Percentiles rank a stretch among this genome's conserved stretches.
Conservation (phyloP, 53 echinoderm and acorn worm species). For the Henricia sp. region DNA sequence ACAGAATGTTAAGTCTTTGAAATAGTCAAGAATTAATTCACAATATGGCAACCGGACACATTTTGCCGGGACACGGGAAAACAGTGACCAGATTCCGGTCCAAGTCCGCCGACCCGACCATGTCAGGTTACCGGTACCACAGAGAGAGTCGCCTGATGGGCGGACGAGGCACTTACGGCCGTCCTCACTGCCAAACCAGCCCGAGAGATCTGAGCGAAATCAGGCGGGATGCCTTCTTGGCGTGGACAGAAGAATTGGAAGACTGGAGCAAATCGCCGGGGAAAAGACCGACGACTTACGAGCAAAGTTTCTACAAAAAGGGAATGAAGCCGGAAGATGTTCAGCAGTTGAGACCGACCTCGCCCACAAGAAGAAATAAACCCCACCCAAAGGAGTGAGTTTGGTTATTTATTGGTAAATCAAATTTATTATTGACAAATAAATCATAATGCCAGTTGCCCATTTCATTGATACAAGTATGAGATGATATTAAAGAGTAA, state of each 20-base stretch:
- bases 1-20: too few species aligned
- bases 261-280: slow-evolving; percentile 88
- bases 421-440: not conserved
- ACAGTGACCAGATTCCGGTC: slow-evolving; percentile 81
- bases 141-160: slow-evolving; percentile 44
- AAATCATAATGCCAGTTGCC: not conserved
- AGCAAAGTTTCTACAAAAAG: slow-evolving; percentile 84
- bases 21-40: too few species aligned
- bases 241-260: slow-evolving; percentile 84
- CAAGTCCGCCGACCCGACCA: slow-evolving; percentile 92
- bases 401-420: not conserved
- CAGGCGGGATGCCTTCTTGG: slow-evolving; percentile 67
- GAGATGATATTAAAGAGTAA: too few species aligned
- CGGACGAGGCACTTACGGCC: slow-evolving; percentile 20
- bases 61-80: slow-evolving; percentile 84
- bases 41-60: slow-evolving; percentile 98
- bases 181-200: slow-evolving; percentile 14
- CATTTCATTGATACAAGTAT: too few species aligned
- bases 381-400: slow-evolving; percentile 97
- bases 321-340: slow-evolving; percentile 55
- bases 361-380: slow-evolving; percentile 92
- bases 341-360: slow-evolving; percentile 79
- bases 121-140: slow-evolving; percentile 84
- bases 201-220: slow-evolving; percentile 69
- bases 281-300: slow-evolving; percentile 90